These are phyloP conservation scores for Prorops nasuta DNA, from an alignment of 1,140 invertebrate species.

Conservation along the genomic window DNA sequence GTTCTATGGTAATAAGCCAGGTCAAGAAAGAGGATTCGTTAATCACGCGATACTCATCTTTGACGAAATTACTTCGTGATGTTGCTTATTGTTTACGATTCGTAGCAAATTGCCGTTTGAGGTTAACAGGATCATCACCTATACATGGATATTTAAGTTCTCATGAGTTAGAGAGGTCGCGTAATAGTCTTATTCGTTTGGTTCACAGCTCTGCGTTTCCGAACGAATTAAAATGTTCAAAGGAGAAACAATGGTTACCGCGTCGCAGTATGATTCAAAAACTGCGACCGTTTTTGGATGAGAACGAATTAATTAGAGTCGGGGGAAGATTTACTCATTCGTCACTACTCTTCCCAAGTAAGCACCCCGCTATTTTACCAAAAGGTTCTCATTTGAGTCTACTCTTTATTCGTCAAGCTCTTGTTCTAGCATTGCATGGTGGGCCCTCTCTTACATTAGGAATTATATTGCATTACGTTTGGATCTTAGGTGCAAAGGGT, in stretches of 20 bases:
- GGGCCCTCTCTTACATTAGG: neutral
- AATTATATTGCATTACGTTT: neutral
- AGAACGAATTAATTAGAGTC: neutral
- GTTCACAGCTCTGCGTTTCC: neutral
- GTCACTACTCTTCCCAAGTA: neutral
- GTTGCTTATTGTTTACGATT: neutral
- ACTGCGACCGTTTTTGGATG: no score
- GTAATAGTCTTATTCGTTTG: neutral
- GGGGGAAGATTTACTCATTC: no score
- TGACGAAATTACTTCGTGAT: neutral
- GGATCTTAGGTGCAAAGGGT: neutral
- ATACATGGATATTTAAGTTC: neutral
- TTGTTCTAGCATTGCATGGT: neutral
- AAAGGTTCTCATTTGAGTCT: neutral
- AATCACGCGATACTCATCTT: neutral
- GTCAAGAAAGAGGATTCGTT: no score
- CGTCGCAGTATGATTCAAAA: neutral
- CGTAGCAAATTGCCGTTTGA: neutral
- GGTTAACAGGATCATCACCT: neutral
- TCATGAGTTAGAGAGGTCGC: neutral
- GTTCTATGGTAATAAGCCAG: neutral
- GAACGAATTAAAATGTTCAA: neutral
- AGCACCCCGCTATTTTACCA: neutral
- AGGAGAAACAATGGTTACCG: neutral
- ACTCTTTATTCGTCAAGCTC: neutral